Evolutionary conservation across 2,113 vertebrate genomes (phyloP).

Genomic region (Lethenteron reissneri): DNA sequence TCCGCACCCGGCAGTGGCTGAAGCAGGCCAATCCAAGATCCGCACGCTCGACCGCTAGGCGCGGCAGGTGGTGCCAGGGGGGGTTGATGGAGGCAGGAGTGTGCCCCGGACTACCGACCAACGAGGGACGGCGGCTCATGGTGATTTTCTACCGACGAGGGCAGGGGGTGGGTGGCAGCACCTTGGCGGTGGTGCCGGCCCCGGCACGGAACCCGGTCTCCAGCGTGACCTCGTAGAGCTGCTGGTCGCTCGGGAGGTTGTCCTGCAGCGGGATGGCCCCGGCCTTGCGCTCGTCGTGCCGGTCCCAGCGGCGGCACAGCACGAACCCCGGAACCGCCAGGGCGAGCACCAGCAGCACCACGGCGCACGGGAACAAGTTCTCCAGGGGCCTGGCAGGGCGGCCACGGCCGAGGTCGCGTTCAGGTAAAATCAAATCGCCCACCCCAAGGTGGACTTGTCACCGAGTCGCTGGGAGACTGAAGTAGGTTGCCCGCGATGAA

Average conservation of each 20-base stretch:
- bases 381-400: slow-evolving; percentile 17
- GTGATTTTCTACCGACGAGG: too few relatives aligned
- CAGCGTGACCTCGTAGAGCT: slow-evolving; percentile 30
- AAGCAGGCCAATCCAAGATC: too few relatives aligned
- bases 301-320: slow-evolving; percentile 18
- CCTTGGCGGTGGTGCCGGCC: slow-evolving; percentile 30
- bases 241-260: slow-evolving; percentile 16
- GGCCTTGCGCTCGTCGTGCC: slow-evolving; percentile 12
- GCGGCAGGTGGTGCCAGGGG: too few relatives aligned
- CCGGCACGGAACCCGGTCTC: slow-evolving; percentile 35
- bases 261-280: slow-evolving; percentile 27
- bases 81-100: too few relatives aligned
- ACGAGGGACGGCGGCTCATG: too few relatives aligned
- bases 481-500: background rate
- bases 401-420: background rate
- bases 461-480: background rate
- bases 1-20: too few relatives aligned
- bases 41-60: too few relatives aligned
- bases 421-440: background rate
- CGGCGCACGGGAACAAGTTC: slow-evolving; percentile 19
- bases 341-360: slow-evolving; percentile 16
- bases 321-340: slow-evolving; percentile 18
- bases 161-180: slow-evolving; percentile 9
- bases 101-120: too few relatives aligned
- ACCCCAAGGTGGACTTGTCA: background rate